Percentiles rank a stretch among this genome's conserved stretches.
These are phyloP conservation scores for Xylota sylvarum DNA, from an alignment of 2,888 invertebrate genomes.

Conservation along the genomic window DNA sequence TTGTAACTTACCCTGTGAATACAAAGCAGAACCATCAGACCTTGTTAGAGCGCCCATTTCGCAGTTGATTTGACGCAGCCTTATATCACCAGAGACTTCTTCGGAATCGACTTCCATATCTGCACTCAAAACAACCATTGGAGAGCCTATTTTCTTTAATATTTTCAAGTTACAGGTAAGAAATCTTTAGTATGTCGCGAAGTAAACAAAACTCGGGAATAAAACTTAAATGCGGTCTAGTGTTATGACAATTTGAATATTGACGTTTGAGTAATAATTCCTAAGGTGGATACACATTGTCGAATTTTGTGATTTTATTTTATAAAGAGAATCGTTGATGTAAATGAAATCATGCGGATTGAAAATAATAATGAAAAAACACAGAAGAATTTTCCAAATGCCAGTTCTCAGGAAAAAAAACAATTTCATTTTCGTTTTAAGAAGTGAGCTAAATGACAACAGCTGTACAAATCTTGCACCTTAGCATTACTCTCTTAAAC, in stretches of 20 bases:
- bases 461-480: too few relatives aligned
- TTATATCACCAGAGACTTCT: constrained; percentile 65
- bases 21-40: constrained; percentile 92
- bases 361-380: too few relatives aligned
- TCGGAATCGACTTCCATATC: constrained; percentile 34
- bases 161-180: background rate
- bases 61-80: constrained; percentile 87
- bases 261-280: constrained; percentile 1
- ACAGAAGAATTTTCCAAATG: too few relatives aligned
- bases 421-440: too few relatives aligned
- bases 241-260: background rate
- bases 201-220: constrained; percentile 11
- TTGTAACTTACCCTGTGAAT: constrained; percentile 89
- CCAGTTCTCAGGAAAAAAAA: too few relatives aligned
- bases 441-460: too few relatives aligned
- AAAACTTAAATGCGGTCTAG: constrained; percentile 9
- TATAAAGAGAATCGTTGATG: too few relatives aligned
- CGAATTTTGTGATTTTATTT: too few relatives aligned
- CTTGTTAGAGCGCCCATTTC: constrained; percentile 90
- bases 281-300: background rate
- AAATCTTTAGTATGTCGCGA: background rate
- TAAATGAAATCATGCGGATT: too few relatives aligned
- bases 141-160: background rate
- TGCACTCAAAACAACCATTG: constrained; percentile 46
- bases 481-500: too few relatives aligned